These are phyloP conservation scores for Dryococelus australis DNA, from an alignment of 2,888 invertebrate species.

Conservation along the genomic window DNA sequence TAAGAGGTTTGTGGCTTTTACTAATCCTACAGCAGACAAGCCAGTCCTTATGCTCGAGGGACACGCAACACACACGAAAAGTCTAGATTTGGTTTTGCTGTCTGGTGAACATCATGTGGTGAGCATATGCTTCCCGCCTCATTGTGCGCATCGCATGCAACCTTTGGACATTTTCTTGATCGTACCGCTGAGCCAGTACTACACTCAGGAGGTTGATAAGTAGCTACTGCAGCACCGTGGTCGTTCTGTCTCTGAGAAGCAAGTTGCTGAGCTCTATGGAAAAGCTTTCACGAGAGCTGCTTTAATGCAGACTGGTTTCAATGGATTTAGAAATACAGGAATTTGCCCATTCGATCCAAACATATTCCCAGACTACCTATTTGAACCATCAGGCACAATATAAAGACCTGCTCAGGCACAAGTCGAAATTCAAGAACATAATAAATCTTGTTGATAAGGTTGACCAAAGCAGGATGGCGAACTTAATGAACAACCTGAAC, in stretches of 20 bases:
- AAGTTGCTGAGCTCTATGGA: no score
- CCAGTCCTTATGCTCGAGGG: not conserved
- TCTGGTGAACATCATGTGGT: no score
- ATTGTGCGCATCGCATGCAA: no score
- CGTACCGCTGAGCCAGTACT: not conserved
- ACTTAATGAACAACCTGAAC: not conserved
- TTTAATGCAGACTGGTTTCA: no score
- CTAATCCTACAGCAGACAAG: not conserved
- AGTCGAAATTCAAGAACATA: not conserved
- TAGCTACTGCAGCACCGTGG: not conserved
- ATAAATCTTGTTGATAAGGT: not conserved
- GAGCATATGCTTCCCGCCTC: no score
- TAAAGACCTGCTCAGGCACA: not conserved
- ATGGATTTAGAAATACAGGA: not conserved
- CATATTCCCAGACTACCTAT: not conserved
- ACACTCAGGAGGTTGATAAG: not conserved
- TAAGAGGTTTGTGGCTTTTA: slow-evolving; percentile 3
- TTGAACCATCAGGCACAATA: not conserved
- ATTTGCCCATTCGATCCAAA: not conserved
- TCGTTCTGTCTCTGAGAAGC: no score
- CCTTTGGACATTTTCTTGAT: not conserved
- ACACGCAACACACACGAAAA: no score
- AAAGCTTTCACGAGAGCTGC: not conserved
- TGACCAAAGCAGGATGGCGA: not conserved
- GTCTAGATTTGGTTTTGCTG: no score